Base-by-base conservation (phyloP, 2,888 invertebrate genomes). In the Lissocephala sabroskyi region DNA sequence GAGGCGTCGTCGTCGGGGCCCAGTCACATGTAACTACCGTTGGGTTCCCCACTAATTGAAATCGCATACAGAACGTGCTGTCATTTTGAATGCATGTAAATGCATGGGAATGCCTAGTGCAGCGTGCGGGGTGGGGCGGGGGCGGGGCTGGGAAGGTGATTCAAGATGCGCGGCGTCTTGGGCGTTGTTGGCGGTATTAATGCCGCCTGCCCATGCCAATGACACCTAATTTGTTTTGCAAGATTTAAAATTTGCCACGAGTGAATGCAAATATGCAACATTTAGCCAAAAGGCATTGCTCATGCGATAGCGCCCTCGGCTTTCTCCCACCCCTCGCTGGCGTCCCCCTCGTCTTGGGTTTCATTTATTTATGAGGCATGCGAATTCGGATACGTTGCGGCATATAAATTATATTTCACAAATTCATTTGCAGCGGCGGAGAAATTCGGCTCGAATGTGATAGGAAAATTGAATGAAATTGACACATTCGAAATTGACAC, bases 11-110 rank as follows among this genome's bases (percentile, higher is more conserved):
- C n/a, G n/a, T n/a, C n/a, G n/a, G n/a, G n/a, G n/a, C n/a, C n/a
- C n/a, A 46, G 45, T 55, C 60, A 44, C 29, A 30, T 45, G 45
- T 53, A 62, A 71, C 73, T 66, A 67, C 51, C 67, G 60, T 56
- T 35, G 53, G 54, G 49, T 49, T 33, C 53, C n/a, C 46, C 63
- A 51, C 67, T 67, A 75, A 67, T 75, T 71, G 60, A 71, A 63
- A 66, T 57, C 43, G 57, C 60, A 51, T 40, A 41, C 41, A 40
- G 14, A 33, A 33, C 18, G 11, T 19, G 18, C 18, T 37, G 37
- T 37, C 37, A n/a, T n/a, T 37, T 37, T n/a, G n/a, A n/a, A n/a
- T n/a, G n/a, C n/a, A n/a, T n/a, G n/a, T n/a, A n/a, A n/a, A n/a
- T n/a, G n/a, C n/a, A n/a, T n/a, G n/a, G n/a, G n/a, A n/a, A n/a